These are phyloP conservation scores for Gymnobelideus leadbeateri DNA, from an alignment of 2,113 vertebrate genomes.

Conservation along the genomic window DNA sequence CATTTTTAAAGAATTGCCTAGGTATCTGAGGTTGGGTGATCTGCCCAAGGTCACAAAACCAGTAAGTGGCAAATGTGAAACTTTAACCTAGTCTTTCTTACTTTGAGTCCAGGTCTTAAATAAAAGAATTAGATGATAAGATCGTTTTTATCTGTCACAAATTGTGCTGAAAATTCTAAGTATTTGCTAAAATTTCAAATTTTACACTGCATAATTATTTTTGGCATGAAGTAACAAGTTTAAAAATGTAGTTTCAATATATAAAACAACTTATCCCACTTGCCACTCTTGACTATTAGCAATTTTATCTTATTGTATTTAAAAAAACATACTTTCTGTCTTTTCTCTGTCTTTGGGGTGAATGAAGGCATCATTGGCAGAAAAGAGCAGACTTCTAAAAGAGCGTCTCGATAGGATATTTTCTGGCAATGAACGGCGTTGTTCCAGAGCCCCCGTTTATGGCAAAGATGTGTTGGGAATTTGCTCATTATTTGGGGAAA, in stretches of 20 bases:
- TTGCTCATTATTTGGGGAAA: constrained; percentile 82
- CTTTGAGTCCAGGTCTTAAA: not conserved
- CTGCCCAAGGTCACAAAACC: not conserved
- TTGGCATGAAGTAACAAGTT: not conserved
- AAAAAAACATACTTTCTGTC: not conserved
- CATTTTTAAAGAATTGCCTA: not conserved
- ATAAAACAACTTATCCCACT: not conserved
- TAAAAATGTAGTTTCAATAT: not conserved
- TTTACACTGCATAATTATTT: not conserved
- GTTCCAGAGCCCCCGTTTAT: constrained; percentile 88
- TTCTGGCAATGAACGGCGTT: constrained; percentile 89
- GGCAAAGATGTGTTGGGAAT: constrained; percentile 89
- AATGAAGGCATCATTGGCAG: constrained; percentile 89
- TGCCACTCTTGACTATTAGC: not conserved
- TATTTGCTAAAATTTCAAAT: not conserved
- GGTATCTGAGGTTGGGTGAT: not conserved
- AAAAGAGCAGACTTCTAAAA: constrained; percentile 88
- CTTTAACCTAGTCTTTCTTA: not conserved
- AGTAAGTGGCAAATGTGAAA: not conserved
- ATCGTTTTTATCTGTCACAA: not conserved
- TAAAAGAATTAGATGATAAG: not conserved
- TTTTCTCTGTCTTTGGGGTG: constrained; percentile 48
- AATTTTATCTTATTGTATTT: not conserved
- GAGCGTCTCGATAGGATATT: constrained; percentile 90
- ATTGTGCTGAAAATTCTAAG: not conserved